Evolutionary conservation across 2,888 invertebrate genomes (phyloP), one percentile per base, ranked within the genome.

Genomic region (Eurois occulta): DNA sequence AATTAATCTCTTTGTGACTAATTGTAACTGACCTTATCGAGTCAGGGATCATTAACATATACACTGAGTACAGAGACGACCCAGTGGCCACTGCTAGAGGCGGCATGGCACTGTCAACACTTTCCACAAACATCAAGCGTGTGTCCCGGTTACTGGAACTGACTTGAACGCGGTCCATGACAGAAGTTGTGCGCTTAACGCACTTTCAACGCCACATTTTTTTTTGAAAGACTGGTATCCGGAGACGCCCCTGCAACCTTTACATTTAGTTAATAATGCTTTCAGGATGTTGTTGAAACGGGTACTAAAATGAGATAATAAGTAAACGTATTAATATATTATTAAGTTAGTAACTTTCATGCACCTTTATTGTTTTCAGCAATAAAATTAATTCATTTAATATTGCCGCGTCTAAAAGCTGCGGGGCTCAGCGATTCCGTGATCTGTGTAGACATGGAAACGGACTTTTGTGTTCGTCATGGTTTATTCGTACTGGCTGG

Each of bases 1-100:
- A 7, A 58, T 46, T 58, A 46, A 58, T 32, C n/a, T 80, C 35
- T 46, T 24, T 69, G 55, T 79, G 52, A 69, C 35, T 69, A 69
- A 58, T 77, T 79, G 69, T 67, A 68, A 69, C 38, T 28, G 46
- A 28, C 43, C 16, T 69, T 58, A 38, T n/a, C 28, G 55, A 55
- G 28, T 80, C 38, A 46, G 32, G 32, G 7, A 38, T 48, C 16
- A 41, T 77, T 68, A 79, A 21, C 11, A 21, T 62, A 11, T 62
- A 21, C 62, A 24, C 16, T 35, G 58, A 58, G 28, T 28, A 28
- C n/a, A 28, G 16, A 28, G 11, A 16, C 28, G 16, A 13, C 7
- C 16, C 28, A 58, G 58, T 28, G 58, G 28, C 58, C 2, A 16
- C 2, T 35, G 8, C 32, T 62, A 21, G 21, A 62, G 5, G 62